Evolutionary conservation across 2,113 vertebrate species (phyloP).

Genomic region (Cettia cetti): DNA sequence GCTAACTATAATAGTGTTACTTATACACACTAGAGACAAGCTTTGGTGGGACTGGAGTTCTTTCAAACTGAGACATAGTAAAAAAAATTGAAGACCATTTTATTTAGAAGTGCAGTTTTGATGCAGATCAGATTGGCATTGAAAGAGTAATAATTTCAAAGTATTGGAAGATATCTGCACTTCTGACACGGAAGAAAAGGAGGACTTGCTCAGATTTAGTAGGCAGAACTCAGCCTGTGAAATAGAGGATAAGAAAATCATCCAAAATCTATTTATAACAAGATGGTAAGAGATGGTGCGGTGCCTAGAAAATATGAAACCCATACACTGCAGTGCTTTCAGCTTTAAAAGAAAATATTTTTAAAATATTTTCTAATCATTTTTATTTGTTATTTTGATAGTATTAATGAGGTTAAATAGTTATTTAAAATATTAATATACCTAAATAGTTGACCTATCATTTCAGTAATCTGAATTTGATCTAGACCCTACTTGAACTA

Average conservation of each 20-base stretch:
- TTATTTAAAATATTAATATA: neutral
- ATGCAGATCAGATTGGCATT: neutral
- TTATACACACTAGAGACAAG: neutral
- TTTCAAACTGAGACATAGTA: neutral
- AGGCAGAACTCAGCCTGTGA: neutral
- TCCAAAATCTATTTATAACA: neutral
- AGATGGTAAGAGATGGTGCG: neutral
- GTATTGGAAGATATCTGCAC: neutral
- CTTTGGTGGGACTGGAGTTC: neutral
- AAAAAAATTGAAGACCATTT: neutral
- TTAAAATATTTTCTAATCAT: neutral
- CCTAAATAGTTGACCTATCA: neutral
- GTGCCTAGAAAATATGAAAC: neutral
- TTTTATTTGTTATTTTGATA: neutral
- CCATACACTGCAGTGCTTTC: neutral
- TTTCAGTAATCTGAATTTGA: neutral
- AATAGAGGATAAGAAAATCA: neutral
- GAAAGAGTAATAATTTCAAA: neutral
- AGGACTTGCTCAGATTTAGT: neutral
- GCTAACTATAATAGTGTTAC: neutral
- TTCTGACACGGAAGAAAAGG: neutral
- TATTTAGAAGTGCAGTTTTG: neutral
- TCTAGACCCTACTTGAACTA: neutral
- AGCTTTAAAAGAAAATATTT: neutral
- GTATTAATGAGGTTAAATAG: neutral